phyloP scores from a whole-genome alignment of 2,888 invertebrate genomes.

The Lithophane ornitopus region DNA sequence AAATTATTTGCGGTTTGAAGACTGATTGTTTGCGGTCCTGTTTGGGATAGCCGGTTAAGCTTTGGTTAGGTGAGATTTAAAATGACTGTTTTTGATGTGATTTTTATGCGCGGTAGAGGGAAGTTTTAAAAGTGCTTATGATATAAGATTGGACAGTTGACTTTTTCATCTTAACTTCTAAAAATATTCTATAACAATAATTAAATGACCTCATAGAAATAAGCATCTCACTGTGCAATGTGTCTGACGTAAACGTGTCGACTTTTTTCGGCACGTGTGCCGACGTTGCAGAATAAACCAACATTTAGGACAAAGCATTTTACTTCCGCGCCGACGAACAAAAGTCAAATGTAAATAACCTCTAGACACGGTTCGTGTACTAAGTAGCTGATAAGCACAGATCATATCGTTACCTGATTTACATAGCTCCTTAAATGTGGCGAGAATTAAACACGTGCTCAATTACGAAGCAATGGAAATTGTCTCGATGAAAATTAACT shows the following conservation, averaged over 20 bases:
- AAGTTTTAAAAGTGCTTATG: too few species aligned
- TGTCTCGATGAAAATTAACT: slow-evolving; percentile 64
- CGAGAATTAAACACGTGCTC: slow-evolving; percentile 57
- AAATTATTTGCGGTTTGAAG: slow-evolving; percentile 33
- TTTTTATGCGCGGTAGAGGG: neutral
- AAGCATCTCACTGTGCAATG: neutral
- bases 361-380: slow-evolving; percentile 79
- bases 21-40: slow-evolving; percentile 24
- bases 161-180: neutral
- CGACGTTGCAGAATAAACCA: slow-evolving; percentile 68
- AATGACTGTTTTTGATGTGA: neutral
- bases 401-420: slow-evolving; percentile 70
- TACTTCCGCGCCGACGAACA: slow-evolving; percentile 86
- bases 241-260: slow-evolving; percentile 27
- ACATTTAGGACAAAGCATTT: slow-evolving; percentile 83
- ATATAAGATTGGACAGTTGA: neutral
- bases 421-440: slow-evolving; percentile 72
- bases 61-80: neutral
- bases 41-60: neutral
- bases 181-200: neutral
- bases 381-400: slow-evolving; percentile 75
- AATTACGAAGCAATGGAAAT: slow-evolving; percentile 75
- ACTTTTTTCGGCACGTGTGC: slow-evolving; percentile 49
- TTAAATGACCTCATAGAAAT: neutral
- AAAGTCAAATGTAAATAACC: slow-evolving; percentile 91